Evolutionary conservation across 2,113 vertebrate species (phyloP).

Genomic region (Puma concolor): DNA sequence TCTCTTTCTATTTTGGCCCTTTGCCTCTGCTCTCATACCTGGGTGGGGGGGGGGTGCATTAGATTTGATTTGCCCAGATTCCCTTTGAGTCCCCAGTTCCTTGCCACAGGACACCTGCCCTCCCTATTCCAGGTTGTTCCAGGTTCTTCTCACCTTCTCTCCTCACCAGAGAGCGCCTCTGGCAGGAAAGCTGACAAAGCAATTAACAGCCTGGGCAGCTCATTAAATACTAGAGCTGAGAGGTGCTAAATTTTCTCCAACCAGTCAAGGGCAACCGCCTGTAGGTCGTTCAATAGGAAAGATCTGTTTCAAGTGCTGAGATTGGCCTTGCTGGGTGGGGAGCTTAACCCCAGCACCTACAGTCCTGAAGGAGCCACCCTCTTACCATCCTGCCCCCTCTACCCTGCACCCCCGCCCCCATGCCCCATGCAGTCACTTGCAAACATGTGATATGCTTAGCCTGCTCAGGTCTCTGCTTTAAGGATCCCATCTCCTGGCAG

Average conservation of each 20-base stretch:
- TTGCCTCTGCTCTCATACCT: background rate
- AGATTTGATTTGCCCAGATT: background rate
- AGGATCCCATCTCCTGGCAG: background rate
- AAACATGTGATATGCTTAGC: background rate
- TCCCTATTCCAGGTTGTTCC: background rate
- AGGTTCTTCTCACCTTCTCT: background rate
- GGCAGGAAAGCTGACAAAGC: constrained; percentile 13
- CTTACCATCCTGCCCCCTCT: background rate
- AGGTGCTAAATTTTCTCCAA: background rate
- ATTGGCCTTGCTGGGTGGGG: background rate
- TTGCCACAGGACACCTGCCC: background rate
- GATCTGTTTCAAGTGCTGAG: background rate
- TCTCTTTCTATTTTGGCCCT: constrained; percentile 3
- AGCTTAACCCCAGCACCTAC: background rate
- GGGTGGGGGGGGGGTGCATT: background rate
- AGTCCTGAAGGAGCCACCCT: background rate
- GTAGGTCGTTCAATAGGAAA: background rate
- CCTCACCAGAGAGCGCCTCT: background rate
- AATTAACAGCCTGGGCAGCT: background rate
- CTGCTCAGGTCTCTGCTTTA: background rate
- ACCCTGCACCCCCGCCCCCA: background rate
- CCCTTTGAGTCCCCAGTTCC: too few relatives aligned
- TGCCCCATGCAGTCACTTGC: background rate
- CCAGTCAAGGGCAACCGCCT: background rate
- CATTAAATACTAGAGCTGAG: constrained; percentile 10